Evolutionary conservation across 2,797 vertebrate species (phyloP).

Genomic region (Vireo griseus): DNA sequence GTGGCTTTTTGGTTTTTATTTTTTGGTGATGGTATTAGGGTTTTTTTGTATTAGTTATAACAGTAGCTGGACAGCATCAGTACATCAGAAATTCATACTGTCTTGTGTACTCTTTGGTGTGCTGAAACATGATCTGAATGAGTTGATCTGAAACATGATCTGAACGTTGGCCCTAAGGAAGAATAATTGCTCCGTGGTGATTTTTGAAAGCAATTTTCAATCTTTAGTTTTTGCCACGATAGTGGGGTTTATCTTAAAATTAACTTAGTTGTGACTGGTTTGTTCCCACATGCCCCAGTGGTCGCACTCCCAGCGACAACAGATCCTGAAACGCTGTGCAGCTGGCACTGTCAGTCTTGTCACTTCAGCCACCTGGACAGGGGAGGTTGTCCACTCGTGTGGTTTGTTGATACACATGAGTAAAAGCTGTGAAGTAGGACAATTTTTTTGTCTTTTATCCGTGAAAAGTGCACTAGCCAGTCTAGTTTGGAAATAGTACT

Average conservation of each 20-base stretch:
- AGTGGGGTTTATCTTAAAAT: not conserved
- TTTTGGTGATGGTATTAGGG: not conserved
- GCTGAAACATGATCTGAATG: not conserved
- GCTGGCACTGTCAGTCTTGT: not conserved
- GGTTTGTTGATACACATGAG: not conserved
- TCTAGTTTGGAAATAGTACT: not conserved
- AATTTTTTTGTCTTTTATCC: not conserved
- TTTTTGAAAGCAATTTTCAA: not conserved
- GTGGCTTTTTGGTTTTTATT: not conserved
- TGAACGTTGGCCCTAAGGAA: not conserved
- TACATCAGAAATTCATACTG: fast-evolving
- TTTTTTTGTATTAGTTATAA: not conserved
- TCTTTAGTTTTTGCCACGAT: not conserved
- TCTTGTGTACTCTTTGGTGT: not conserved
- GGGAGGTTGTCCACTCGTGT: not conserved
- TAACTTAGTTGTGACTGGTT: not conserved
- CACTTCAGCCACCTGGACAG: not conserved
- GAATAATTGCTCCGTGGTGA: not conserved
- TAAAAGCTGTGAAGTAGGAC: not conserved
- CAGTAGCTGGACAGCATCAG: not conserved
- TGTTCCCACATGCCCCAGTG: not conserved
- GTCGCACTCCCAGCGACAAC: fast-evolving
- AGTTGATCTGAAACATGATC: not conserved
- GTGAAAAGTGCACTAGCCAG: not conserved
- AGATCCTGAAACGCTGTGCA: not conserved